Evolutionary conservation across 2,113 vertebrate species (phyloP).

Genomic region (Megatriorchis doriae): DNA sequence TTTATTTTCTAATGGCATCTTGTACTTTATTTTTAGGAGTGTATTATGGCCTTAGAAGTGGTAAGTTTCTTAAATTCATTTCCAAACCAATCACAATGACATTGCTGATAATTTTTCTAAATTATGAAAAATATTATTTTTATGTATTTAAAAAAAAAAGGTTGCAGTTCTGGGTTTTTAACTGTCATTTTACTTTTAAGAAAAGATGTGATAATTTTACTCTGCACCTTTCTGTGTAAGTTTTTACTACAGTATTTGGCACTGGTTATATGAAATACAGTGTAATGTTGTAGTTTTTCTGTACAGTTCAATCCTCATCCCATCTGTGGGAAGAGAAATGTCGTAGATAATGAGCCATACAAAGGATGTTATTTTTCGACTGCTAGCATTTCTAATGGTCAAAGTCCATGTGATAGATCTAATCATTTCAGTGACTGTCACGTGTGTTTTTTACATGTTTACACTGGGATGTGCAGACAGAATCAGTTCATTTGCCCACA

Average conservation of each 20-base stretch:
- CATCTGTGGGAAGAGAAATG: not conserved
- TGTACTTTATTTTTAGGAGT: constrained; percentile 75
- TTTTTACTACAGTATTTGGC: not conserved
- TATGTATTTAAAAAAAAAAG: not conserved
- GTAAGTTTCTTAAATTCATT: constrained; percentile 68
- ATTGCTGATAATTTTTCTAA: not conserved
- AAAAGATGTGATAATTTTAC: not conserved
- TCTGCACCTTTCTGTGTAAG: not conserved
- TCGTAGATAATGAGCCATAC: not conserved
- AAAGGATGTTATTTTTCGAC: not conserved
- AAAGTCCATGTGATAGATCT: not conserved
- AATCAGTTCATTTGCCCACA: not conserved
- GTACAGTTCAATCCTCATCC: not conserved
- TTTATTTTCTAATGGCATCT: constrained; percentile 46
- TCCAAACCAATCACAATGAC: not conserved
- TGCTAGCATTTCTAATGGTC: not conserved
- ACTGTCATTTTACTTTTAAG: not conserved
- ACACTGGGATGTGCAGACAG: not conserved
- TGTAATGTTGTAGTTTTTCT: not conserved
- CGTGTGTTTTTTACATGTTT: not conserved
- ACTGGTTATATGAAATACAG: not conserved
- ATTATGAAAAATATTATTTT: not conserved
- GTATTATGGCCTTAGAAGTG: constrained; percentile 72
- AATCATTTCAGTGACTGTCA: not conserved
- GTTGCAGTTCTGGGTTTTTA: not conserved